phyloP scores from a whole-genome alignment of 2,888 invertebrate genomes.

The Allacma fusca region DNA sequence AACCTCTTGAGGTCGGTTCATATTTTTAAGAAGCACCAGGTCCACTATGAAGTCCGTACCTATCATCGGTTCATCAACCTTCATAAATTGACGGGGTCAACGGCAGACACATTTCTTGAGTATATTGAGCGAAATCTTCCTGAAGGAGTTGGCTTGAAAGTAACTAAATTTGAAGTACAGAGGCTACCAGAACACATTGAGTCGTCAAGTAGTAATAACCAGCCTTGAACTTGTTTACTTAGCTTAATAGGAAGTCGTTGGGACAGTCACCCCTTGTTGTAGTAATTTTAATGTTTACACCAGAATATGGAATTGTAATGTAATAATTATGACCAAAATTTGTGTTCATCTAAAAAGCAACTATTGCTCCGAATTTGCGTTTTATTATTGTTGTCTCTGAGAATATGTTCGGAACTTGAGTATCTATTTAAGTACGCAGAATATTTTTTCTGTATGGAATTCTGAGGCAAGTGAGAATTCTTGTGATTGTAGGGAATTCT shows the following conservation, averaged over 20 bases:
- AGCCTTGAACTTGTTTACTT: conserved; percentile 38
- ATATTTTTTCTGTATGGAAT: no score
- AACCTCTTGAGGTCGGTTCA: conserved; percentile 88
- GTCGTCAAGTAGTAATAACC: conserved; percentile 11
- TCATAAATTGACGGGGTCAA: conserved; percentile 89
- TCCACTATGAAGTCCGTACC: conserved; percentile 95
- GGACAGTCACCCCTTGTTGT: background rate
- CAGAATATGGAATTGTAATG: no score
- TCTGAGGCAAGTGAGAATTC: no score
- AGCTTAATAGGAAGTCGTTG: background rate
- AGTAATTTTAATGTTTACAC: no score
- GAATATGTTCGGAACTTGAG: no score
- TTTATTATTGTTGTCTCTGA: no score
- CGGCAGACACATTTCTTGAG: conserved; percentile 93
- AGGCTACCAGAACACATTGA: conserved; percentile 36
- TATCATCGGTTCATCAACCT: conserved; percentile 86
- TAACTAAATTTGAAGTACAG: conserved; percentile 72
- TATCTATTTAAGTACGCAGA: no score
- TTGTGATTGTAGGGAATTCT: no score
- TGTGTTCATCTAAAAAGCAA: no score
- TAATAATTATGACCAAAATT: no score
- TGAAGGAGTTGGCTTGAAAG: conserved; percentile 94
- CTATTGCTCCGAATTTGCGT: no score
- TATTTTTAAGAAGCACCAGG: conserved; percentile 90
- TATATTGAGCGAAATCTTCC: conserved; percentile 96